Base-by-base conservation (phyloP, 2,888 invertebrate genomes). In the Muschampia plurimacula region DNA sequence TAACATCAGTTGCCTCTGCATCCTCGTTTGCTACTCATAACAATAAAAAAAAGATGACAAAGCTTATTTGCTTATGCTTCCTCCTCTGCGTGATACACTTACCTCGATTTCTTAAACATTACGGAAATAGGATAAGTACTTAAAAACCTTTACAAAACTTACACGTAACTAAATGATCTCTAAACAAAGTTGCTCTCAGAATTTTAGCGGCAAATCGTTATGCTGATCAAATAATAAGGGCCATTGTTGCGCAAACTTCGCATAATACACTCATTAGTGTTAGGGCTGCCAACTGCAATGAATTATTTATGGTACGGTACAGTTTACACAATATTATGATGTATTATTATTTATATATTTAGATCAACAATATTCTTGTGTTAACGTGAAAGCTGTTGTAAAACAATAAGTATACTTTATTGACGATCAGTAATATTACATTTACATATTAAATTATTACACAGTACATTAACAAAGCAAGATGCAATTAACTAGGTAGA, bases 201-300 rank as follows among this genome's bases (percentile, higher is more conserved):
- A 66, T 71, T 66, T 66, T 65, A 71, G 46, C 46, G 36, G 65
- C 69, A 69, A 69, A 72, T 69, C 71, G 69, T 75, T 75, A 77
- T 75, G 75, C 74, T 36, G 75, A 76, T 76, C 77, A 76, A 74
- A 77, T 75, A 75, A 74, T 77, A 75, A 77, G 76, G 77, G 76
- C 76, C 70, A 75, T 75, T 73, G 77, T 74, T 75, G 71, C 69
- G 67, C 67, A 65, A 68, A 70, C 52, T 22, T 55, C 52, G 49
- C 66, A 72, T 68, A 65, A 57, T 68, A 57, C 65, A 62, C 67
- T 1, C 2, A n/a, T 44, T 15, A 15, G 22, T 0, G 15, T 13
- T 63, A 69, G 49, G 62, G 60, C 63, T 64, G 63, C 22, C 55
- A 72, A 69, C 68, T 71, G 6, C 9, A 9, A 52, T 22, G 22